Conservation (phyloP, 2,888 invertebrate species). For the Agrilus biguttatus region DNA sequence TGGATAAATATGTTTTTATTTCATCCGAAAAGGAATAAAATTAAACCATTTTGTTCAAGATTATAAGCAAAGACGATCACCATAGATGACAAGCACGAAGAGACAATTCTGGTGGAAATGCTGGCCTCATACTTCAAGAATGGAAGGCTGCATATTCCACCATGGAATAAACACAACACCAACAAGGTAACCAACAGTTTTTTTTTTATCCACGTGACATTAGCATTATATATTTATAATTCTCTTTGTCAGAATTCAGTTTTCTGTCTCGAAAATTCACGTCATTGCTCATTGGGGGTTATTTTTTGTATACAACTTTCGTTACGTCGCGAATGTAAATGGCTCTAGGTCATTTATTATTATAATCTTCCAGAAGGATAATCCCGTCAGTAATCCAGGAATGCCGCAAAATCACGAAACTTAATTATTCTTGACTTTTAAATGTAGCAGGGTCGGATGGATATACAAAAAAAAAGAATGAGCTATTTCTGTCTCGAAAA, state of each 20-base stretch:
- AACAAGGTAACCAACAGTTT: conserved; percentile 59
- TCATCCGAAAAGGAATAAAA: no score
- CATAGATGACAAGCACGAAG: conserved; percentile 99
- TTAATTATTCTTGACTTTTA: no score
- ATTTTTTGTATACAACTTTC: no score
- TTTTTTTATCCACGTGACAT: neutral
- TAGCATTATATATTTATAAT: neutral
- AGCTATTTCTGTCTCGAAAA: no score
- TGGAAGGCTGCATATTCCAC: conserved; percentile 95
- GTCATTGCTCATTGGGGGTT: no score
- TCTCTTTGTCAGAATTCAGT: neutral
- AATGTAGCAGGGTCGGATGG: no score
- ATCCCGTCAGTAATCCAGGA: neutral
- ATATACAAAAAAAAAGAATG: no score
- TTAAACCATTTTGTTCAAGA: conserved; percentile 47
- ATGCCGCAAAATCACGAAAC: no score
- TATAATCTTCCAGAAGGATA: neutral
- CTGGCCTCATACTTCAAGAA: conserved; percentile 94
- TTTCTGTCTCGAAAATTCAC: no score
- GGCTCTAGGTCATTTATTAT: no score
- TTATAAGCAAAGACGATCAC: conserved; percentile 97
- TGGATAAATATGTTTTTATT: conserved; percentile 4
- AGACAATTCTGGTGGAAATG: conserved; percentile 84
- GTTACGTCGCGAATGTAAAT: neutral
- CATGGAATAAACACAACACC: conserved; percentile 89